These are phyloP conservation scores for Eucidaris tribuloides DNA, from an alignment of 35 echinoderm and acorn worm species.

Conservation along the genomic window DNA sequence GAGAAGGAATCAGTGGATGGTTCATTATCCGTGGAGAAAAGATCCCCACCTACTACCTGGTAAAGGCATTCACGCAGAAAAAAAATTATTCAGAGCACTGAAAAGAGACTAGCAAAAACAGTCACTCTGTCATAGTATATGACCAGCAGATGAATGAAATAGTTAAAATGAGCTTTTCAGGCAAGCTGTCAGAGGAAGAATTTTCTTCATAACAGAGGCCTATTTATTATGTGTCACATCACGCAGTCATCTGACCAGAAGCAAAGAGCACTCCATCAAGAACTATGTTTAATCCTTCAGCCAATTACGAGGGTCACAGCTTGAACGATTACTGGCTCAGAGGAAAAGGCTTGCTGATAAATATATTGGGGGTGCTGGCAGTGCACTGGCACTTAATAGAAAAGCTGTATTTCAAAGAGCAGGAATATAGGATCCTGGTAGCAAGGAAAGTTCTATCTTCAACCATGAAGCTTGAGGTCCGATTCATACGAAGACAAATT, in stretches of 20 bases:
- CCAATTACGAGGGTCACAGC: constrained; percentile 12
- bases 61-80: constrained; percentile 46
- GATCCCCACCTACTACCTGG: neutral
- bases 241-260: constrained; percentile 32
- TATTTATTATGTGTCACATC: constrained; percentile 59
- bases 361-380: constrained; percentile 40
- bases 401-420: no score
- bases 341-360: constrained; percentile 57
- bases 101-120: constrained; percentile 42
- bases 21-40: neutral
- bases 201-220: neutral
- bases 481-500: no score
- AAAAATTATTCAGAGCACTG: constrained; percentile 24
- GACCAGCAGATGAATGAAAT: constrained; percentile 43
- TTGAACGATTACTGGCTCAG: constrained; percentile 56
- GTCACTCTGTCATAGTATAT: constrained; percentile 19
- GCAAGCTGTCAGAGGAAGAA: constrained; percentile 29
- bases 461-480: constrained; percentile 21
- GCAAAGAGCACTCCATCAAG: constrained; percentile 47
- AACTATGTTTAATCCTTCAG: constrained; percentile 52
- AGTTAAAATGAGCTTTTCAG: constrained; percentile 25
- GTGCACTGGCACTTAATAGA: no score
- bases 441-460: constrained; percentile 32
- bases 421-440: no score
- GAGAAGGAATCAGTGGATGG: neutral